Base-by-base conservation (phyloP, 2,113 vertebrate genomes). In the Typhlomys cinereus region DNA sequence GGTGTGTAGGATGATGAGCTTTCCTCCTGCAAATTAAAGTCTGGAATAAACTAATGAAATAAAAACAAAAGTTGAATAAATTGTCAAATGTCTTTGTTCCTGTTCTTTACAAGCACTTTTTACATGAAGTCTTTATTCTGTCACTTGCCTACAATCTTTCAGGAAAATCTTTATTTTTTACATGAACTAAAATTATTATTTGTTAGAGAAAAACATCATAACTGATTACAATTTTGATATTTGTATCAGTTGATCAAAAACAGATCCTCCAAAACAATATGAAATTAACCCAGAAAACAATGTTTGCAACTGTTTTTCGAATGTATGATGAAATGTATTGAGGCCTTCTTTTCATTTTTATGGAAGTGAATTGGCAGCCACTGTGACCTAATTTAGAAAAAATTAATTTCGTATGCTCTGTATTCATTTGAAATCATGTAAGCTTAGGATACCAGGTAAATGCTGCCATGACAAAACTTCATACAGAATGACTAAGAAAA, bases 291-390 rank as follows among this genome's bases (percentile, higher is more conserved):
- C 15, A 57, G 54, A 57, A 4, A 73, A 34, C 25, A 39, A 25
- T 69, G 8, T 62, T 84, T 83, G 20, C 14, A 57, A 12, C 12
- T 85, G 41, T 34, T 54, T 67, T 21, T 62, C 88, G 64, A 29
- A 52, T 34, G 80, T 31, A 87, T 57, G 66, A 92, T 79, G 27
- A 85, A 88, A 64, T 59, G 71, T 20, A 67, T 83, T 76, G 61
- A 66, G 27, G 31, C 1, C 41, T 82, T 34, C 27, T 73, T 39
- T 89, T 52, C 14, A 50, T 83, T 90, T 93, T 87, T 70, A 41
- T 61, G 46, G 12, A 87, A 44, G 27, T 59, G 50, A 80, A 62
- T 82, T 76, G 50, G 48, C 44, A 81, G n/a, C 36, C n/a, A 23
- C 39, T 46, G 67, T 18, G 29, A 21, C 25, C 44, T 8, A 61